A percentile compares a stretch with the other conserved stretches of the same genome.
Evolutionary conservation across 2,797 vertebrate genomes (phyloP).

Genomic region (Luscinia megarhynchos): DNA sequence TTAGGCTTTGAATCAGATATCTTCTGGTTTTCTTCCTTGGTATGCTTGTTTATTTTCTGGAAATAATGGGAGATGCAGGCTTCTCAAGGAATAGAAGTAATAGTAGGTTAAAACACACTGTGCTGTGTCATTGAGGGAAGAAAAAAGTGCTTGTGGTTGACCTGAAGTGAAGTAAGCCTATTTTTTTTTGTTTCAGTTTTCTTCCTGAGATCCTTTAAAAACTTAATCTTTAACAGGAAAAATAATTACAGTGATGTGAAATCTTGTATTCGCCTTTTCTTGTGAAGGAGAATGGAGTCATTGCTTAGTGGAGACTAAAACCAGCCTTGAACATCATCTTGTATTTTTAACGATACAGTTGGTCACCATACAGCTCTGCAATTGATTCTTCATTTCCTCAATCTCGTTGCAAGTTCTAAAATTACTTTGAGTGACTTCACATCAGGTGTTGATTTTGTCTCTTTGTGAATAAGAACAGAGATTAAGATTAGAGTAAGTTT

Average conservation of each 20-base stretch:
- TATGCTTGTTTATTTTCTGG: not conserved
- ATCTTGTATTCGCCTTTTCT: not conserved
- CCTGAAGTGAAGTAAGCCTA: not conserved
- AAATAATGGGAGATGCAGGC: not conserved
- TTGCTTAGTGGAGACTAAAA: not conserved
- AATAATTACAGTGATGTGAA: not conserved
- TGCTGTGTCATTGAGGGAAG: not conserved
- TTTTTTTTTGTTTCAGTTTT: fast-evolving
- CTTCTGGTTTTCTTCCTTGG: not conserved
- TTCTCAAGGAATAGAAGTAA: not conserved
- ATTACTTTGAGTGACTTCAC: not conserved
- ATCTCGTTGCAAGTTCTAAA: not conserved
- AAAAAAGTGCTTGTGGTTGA: not conserved
- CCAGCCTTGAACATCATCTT: not conserved
- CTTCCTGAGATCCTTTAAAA: not conserved
- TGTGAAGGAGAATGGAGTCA: not conserved
- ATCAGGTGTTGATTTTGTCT: not conserved
- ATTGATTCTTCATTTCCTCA: not conserved
- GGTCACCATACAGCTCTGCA: not conserved
- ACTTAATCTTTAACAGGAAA: not conserved
- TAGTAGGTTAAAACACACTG: not conserved
- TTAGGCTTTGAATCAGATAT: not conserved
- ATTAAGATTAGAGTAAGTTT: not conserved
- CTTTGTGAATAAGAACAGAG: not conserved
- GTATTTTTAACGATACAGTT: fast-evolving